phyloP scores from a whole-genome alignment of 1,140 invertebrate species.

The Dendrolimus kikuchii region DNA sequence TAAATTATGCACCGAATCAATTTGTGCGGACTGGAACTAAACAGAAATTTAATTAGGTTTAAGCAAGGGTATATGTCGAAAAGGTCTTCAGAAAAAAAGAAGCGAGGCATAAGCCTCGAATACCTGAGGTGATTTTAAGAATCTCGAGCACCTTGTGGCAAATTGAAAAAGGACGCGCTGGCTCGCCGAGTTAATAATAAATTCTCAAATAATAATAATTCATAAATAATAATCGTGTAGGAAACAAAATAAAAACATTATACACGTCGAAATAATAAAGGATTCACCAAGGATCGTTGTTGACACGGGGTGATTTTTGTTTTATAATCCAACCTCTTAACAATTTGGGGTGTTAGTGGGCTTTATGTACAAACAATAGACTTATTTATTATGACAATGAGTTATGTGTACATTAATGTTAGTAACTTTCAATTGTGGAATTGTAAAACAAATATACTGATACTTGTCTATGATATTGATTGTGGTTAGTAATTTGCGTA shows the following conservation, averaged over 20 bases:
- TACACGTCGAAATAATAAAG: conserved; percentile 69
- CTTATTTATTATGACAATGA: too few species aligned
- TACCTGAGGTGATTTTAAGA: conserved; percentile 33
- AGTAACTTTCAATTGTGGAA: too few species aligned
- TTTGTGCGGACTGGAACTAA: conserved; percentile 40
- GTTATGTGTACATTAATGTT: too few species aligned
- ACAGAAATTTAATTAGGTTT: conserved; percentile 55
- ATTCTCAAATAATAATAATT: conserved; percentile 71
- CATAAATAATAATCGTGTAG: conserved; percentile 69
- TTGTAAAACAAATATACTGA: too few species aligned
- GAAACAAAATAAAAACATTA: conserved; percentile 66
- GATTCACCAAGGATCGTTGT: conserved; percentile 35
- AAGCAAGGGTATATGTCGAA: conserved; percentile 50
- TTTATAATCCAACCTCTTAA: not conserved
- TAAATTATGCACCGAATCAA: conserved; percentile 55
- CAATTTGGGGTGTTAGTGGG: too few species aligned
- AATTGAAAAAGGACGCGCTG: conserved; percentile 66
- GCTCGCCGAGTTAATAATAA: conserved; percentile 62
- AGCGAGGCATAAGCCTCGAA: conserved; percentile 20
- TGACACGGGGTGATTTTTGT: conserved; percentile 40
- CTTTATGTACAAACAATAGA: too few species aligned
- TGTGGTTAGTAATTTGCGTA: too few species aligned
- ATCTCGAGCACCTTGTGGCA: conserved; percentile 50
- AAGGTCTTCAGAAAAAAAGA: conserved; percentile 45
- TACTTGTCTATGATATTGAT: too few species aligned